Percentiles rank a stretch among this genome's conserved stretches.
Evolutionary conservation across 2,888 invertebrate species (phyloP).

Genomic region (Embidobia sp.): DNA sequence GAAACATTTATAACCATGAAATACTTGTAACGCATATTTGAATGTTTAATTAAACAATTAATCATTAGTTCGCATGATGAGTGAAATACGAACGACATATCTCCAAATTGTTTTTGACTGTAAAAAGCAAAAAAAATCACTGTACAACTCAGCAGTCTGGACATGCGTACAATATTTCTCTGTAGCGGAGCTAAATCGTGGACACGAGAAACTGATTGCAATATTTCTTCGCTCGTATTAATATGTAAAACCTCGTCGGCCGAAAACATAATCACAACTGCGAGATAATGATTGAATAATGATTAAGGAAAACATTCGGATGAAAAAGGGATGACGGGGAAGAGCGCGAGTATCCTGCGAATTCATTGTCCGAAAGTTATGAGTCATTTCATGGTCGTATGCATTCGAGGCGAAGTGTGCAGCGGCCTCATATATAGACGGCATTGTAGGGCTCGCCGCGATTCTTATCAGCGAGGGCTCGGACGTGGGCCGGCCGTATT

Average conservation of each 20-base stretch:
- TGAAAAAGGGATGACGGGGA: conserved; percentile 25
- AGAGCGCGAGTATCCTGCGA: conserved; percentile 46
- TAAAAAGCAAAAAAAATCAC: too few species aligned
- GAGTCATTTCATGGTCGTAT: conserved; percentile 61
- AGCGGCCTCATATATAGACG: conserved; percentile 39
- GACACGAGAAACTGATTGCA: too few species aligned
- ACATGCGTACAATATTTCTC: too few species aligned
- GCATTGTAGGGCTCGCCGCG: conserved; percentile 44
- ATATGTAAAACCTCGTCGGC: conserved; percentile 36
- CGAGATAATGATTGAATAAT: conserved; percentile 51
- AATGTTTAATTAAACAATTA: too few species aligned
- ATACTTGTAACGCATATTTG: too few species aligned
- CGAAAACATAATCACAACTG: conserved; percentile 45
- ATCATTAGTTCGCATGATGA: too few species aligned
- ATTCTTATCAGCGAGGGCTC: conserved; percentile 49
- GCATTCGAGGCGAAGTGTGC: conserved; percentile 30
- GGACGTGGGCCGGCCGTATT: conserved; percentile 41
- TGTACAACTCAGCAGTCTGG: too few species aligned
- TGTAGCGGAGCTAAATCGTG: too few species aligned
- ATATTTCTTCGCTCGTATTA: conserved; percentile 25
- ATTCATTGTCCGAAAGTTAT: conserved; percentile 60
- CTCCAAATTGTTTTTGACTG: too few species aligned
- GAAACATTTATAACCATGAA: too few species aligned
- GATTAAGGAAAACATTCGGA: conserved; percentile 46
- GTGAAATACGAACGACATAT: too few species aligned